Evolutionary conservation across 2,797 vertebrate species (phyloP), one percentile per base, ranked within the genome.

Genomic region (Neosilurus hyrtlii): DNA sequence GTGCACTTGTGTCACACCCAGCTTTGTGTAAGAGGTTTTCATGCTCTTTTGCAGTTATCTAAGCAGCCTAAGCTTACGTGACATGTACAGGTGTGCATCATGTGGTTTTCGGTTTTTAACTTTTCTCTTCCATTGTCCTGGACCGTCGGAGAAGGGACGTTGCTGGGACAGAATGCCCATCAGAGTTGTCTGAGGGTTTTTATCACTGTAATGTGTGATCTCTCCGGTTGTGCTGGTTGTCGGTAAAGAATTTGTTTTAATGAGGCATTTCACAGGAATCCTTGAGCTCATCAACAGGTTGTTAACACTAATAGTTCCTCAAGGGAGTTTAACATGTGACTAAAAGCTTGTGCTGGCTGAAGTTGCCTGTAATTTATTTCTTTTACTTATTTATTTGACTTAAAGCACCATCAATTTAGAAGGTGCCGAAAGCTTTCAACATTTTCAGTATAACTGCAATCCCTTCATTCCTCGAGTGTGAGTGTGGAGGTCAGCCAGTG

Each of bases 381-480:
- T 80, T 54, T 35, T 56, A 1, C 63, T 51, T 49, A 15, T n/a
- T 12, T 24, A 12, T 20, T 8, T 26, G 35, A 14, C 52, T 52
- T 61, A 54, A 63, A 20, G 18, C 9, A 26, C 18, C 11, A 49
- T 22, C 43, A 68, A 63, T 52, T 26, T 57, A 51, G 51, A 51
- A 65, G 61, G 51, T 15, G 78, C 15, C 52, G 67, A 83, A 75
- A 81, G 67, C 16, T 11, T 62, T 86, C 86, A 75, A 49, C 54
- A 10, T 43, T 26, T 78, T 72, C 68, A 67, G 26, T 81, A 52
- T 81, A 79, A 70, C 35, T 52, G 49, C 20, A 52, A 62, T 79
- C 57, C 52, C 66, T 9, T 52, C 81, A 85, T 87, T 85, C 83
- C 86, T 56, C 37, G 65, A 59, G 51, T 79, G 35, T 63, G 51